Conservation (phyloP, 2,888 invertebrate genomes). For the Lasius platythorax region DNA sequence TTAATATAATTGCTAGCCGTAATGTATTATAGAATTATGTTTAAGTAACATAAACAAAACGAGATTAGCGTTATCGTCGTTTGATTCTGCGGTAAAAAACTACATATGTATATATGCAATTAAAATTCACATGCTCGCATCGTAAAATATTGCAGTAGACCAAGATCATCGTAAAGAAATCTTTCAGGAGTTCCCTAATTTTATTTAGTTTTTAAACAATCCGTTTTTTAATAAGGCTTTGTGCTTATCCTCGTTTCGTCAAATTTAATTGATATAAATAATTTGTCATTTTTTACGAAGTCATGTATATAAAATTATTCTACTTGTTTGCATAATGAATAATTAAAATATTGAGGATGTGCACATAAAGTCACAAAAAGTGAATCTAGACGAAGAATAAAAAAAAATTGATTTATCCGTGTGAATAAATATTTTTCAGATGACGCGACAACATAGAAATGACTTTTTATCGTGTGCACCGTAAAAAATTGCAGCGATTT, state of each 20-base stretch:
- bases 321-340: neutral
- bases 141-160: neutral
- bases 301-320: slow-evolving; percentile 7
- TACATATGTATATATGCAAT: slow-evolving; percentile 6
- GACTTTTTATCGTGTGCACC: slow-evolving; percentile 15
- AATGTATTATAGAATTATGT: neutral
- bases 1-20: neutral
- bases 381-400: neutral
- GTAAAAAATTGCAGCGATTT: slow-evolving; percentile 38
- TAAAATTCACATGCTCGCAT: slow-evolving; percentile 3
- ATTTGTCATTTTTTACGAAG: neutral
- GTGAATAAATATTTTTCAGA: slow-evolving; percentile 28
- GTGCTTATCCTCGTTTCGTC: neutral
- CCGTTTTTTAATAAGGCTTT: slow-evolving; percentile 14
- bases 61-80: neutral
- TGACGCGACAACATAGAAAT: slow-evolving; percentile 13
- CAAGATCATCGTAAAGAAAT: neutral
- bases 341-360: neutral
- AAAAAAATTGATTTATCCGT: neutral
- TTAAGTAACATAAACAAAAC: neutral
- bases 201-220: slow-evolving; percentile 34
- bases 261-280: slow-evolving; percentile 30
- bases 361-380: neutral
- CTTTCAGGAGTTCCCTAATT: slow-evolving; percentile 12
- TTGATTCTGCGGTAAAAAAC: neutral